These are phyloP conservation scores for Xestoiulus laeticollis DNA, from an alignment of 2,888 invertebrate species.

Conservation along the genomic window DNA sequence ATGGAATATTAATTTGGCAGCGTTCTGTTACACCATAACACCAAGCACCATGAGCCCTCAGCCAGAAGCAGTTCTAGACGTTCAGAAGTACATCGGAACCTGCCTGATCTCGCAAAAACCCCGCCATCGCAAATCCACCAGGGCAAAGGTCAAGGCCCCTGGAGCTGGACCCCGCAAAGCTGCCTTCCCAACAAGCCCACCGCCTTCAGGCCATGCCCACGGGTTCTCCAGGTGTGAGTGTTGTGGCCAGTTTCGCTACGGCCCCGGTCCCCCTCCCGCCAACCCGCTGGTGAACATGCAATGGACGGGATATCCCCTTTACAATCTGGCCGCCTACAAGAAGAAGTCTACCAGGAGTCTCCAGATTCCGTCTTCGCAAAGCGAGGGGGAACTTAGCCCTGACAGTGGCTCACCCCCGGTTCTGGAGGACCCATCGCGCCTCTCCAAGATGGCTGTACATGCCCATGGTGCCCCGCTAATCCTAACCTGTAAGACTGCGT, in stretches of 20 bases:
- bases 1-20: not conserved
- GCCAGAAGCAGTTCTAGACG: slow-evolving; percentile 69
- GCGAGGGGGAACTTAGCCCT: not conserved
- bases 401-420: not conserved
- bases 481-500: slow-evolving; percentile 65
- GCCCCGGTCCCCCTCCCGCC: slow-evolving; percentile 41
- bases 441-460: slow-evolving; percentile 81
- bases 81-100: slow-evolving; percentile 73
- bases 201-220: not conserved
- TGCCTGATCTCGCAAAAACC: slow-evolving; percentile 68
- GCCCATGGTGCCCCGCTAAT: slow-evolving; percentile 87
- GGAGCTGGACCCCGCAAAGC: not conserved
- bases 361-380: slow-evolving; percentile 40
- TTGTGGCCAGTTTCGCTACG: slow-evolving; percentile 7
- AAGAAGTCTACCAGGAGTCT: not conserved
- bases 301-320: slow-evolving; percentile 83
- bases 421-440: slow-evolving; percentile 63
- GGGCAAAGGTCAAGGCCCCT: slow-evolving; percentile 45
- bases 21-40: not conserved
- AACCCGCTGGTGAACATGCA: slow-evolving; percentile 52
- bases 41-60: slow-evolving; percentile 75
- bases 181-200: not conserved
- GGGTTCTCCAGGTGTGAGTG: slow-evolving; percentile 35
- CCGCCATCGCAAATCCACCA: slow-evolving; percentile 54
- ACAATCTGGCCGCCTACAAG: slow-evolving; percentile 72